Evolutionary conservation across 2,797 vertebrate genomes (phyloP).

Genomic region (Neostethus bicornis): DNA sequence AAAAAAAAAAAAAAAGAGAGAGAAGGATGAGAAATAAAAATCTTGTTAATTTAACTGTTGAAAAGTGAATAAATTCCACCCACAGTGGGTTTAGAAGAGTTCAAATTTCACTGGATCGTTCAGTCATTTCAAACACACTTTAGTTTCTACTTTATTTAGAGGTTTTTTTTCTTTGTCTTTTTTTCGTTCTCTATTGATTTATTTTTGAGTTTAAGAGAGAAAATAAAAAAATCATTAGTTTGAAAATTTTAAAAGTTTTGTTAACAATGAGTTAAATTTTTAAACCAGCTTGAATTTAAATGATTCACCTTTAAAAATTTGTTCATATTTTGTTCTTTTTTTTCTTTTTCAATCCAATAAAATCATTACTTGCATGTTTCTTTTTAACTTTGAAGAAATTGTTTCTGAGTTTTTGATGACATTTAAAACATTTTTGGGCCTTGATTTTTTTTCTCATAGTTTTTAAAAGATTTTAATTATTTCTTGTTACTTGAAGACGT

Average conservation of each 20-base stretch:
- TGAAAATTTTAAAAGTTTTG: no score
- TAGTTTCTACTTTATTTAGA: conserved; percentile 8
- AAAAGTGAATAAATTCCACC: conserved; percentile 14
- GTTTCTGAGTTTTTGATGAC: background rate
- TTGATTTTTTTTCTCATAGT: background rate
- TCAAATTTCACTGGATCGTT: conserved; percentile 17
- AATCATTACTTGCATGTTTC: background rate
- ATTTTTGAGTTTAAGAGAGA: no score
- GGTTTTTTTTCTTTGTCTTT: background rate
- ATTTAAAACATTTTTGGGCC: background rate
- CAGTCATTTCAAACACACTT: conserved; percentile 8
- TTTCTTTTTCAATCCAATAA: background rate
- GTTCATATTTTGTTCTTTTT: no score
- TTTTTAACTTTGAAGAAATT: no score
- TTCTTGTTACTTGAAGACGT: conserved; percentile 5
- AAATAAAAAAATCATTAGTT: no score
- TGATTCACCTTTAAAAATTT: no score
- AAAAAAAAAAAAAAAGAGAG: conserved; percentile 58
- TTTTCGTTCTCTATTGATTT: background rate
- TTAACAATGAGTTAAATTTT: no score
- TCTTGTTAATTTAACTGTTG: conserved; percentile 9
- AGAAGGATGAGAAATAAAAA: conserved; percentile 36
- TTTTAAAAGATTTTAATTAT: background rate
- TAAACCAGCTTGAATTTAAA: no score
- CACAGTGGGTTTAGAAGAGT: conserved; percentile 14